phyloP scores from a whole-genome alignment of 2,113 vertebrate species.

The Lutjanus erythropterus region DNA sequence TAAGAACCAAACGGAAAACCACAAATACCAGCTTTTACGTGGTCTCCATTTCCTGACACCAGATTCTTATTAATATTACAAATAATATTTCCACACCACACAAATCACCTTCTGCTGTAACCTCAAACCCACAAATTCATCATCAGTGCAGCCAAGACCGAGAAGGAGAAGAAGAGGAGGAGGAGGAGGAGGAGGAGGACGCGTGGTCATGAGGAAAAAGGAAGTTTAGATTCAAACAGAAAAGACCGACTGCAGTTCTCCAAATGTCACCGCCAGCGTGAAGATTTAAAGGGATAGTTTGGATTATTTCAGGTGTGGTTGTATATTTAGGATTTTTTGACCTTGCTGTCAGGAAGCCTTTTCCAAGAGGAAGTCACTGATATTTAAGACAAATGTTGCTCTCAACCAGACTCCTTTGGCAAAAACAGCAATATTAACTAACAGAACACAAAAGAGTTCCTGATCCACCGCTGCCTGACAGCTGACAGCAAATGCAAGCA shows the following conservation, averaged over 20 bases:
- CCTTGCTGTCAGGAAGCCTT: no score
- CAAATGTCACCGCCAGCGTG: neutral
- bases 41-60: constrained; percentile 68
- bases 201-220: neutral
- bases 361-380: no score
- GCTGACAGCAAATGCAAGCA: no score
- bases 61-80: constrained; percentile 79
- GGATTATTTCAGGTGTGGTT: no score
- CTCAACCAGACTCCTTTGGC: no score
- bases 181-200: no score
- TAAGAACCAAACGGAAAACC: constrained; percentile 70
- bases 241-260: neutral
- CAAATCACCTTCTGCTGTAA: constrained; percentile 44
- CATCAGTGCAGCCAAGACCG: constrained; percentile 20
- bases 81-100: constrained; percentile 22
- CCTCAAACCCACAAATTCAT: constrained; percentile 24
- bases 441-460: no score
- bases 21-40: constrained; percentile 82
- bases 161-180: constrained; percentile 2
- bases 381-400: no score
- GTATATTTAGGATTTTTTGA: no score
- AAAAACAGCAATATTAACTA: no score
- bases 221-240: neutral
- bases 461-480: no score
- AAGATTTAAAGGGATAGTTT: no score